Conservation (phyloP, 2,797 vertebrate species). For the Yasuhikotakia modesta region DNA sequence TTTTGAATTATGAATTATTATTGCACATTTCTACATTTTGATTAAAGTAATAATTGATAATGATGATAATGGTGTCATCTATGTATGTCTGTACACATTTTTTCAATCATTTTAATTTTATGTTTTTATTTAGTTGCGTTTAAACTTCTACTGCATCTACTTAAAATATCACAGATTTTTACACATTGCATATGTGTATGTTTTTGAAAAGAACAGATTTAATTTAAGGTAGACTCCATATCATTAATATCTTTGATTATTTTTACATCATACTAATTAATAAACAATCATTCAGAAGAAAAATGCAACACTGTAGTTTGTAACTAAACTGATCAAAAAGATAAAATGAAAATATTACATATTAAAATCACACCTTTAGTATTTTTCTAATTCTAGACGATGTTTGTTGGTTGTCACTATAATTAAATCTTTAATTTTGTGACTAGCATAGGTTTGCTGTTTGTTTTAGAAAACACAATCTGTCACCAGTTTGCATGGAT, state of each 20-base stretch:
- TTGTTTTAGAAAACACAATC: slow-evolving; percentile 36
- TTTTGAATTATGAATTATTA: no score
- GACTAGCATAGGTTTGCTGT: slow-evolving; percentile 13
- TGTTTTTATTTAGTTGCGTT: neutral
- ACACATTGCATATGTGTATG: no score
- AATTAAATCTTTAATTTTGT: slow-evolving; percentile 10
- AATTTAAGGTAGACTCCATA: no score
- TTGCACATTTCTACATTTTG: neutral
- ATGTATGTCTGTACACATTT: neutral
- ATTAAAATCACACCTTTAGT: neutral
- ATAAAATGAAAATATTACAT: slow-evolving; percentile 7
- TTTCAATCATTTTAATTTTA: neutral
- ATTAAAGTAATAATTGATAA: no score
- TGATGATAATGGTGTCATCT: no score
- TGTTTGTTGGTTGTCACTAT: neutral
- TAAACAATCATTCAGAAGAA: slow-evolving; percentile 20
- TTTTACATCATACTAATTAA: neutral
- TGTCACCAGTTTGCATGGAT: slow-evolving; percentile 3
- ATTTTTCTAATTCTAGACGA: neutral
- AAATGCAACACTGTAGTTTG: slow-evolving; percentile 6
- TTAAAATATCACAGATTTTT: neutral
- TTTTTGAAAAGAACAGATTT: neutral
- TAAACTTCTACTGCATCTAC: neutral
- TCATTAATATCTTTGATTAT: neutral
- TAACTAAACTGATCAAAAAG: neutral